A percentile compares a stretch with the other conserved stretches of the same genome.
These are phyloP conservation scores for Benthosema pterotum DNA, from an alignment of 2,797 vertebrate species.

Conservation along the genomic window DNA sequence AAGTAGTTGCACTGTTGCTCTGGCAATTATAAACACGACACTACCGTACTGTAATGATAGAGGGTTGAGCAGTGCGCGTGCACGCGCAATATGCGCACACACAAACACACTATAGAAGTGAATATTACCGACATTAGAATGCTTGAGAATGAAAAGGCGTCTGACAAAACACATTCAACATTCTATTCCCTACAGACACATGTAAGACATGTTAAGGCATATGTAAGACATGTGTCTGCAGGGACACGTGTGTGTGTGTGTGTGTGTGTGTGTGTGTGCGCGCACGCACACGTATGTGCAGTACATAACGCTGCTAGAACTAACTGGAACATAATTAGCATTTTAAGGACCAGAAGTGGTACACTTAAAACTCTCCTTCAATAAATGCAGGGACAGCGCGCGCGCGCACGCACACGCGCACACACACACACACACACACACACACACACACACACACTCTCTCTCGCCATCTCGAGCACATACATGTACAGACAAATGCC, in stretches of 20 bases:
- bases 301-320: too few species aligned
- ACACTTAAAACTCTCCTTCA: too few species aligned
- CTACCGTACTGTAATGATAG: too few species aligned
- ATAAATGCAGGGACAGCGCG: not conserved
- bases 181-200: too few species aligned
- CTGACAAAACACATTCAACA: too few species aligned
- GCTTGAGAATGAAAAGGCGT: not conserved
- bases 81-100: constrained; percentile 6
- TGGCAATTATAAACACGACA: not conserved
- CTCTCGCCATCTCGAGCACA: not conserved
- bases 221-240: too few species aligned
- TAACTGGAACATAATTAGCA: too few species aligned
- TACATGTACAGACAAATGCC: not conserved
- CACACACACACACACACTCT: constrained; percentile 4
- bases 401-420: constrained; percentile 6
- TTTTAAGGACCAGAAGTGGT: too few species aligned
- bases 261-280: too few species aligned
- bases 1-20: not conserved
- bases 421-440: constrained; percentile 8
- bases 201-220: too few species aligned
- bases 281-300: too few species aligned
- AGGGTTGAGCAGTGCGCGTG: not conserved
- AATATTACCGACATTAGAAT: not conserved
- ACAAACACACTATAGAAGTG: not conserved
- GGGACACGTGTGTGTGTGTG: too few species aligned